Base-by-base conservation (phyloP, 2,113 vertebrate species). In the Xenus cinereus region DNA sequence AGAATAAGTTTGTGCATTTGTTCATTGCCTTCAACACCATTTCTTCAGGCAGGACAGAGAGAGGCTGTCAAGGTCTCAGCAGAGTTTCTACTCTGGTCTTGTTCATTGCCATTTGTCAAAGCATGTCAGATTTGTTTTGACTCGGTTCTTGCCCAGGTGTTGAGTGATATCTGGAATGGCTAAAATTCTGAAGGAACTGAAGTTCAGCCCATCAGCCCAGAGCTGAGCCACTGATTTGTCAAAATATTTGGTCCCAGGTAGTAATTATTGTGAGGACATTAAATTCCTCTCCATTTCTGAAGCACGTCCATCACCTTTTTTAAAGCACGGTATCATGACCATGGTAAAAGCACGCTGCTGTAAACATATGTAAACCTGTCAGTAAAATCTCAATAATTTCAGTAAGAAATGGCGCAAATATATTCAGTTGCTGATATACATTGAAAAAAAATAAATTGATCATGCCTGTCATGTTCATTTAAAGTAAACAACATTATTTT, bases 261-360 rank as follows among this genome's bases (percentile, higher is more conserved):
- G 46, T 6, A 13, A 41, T 75, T 93, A 35, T 45, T 41, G 19
- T 4, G 59, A 86, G 50, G 62, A 68, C 4, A 7, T 26, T 16
- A 75, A 20, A 26, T 26, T 39, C 46, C 32, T 45, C 64, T 84
- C 76, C 39, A 2, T 85, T 84, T 51, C 74, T 76, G 46, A 46
- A n/a, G 73, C 48, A 2, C 22, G 24, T 23, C 53, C 46, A 14
- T 77, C 22, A 0, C 71, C 85, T 48, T 76, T 68, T 51, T 24
- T 20, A 3, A 12, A n/a, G 43, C 9, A 33, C 1, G 0, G 51
- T 15, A 7, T 9, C 48, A 0, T 6, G 33, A 10, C 71, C 5
- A 2, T 21, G 21, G 26, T 43, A 35, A 24, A 12, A 50, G 23
- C 26, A 18, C 6, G 0, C 30, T 68, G 51, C 56, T 57, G 1